These are phyloP conservation scores for Xylota segnis DNA, from an alignment of 2,888 invertebrate genomes.

Conservation along the genomic window DNA sequence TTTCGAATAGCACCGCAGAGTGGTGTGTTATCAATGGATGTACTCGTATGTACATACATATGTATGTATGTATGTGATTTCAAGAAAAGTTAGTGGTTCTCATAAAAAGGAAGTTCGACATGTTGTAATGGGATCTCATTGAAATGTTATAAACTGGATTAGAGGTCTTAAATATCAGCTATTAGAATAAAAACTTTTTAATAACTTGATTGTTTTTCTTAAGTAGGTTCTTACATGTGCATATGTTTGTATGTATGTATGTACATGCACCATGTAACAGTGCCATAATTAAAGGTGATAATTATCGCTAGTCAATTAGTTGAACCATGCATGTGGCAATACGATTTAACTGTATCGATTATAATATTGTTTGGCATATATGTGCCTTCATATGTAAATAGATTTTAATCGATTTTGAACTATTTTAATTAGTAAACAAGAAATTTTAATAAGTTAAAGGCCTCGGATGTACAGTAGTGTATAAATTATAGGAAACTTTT, in stretches of 20 bases:
- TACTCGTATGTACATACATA: no score
- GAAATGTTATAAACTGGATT: background rate
- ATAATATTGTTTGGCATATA: no score
- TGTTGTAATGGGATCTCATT: background rate
- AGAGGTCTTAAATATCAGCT: background rate
- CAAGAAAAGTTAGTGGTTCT: background rate
- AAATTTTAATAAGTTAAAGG: no score
- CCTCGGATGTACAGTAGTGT: no score
- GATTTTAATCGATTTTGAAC: no score
- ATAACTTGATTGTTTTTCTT: background rate
- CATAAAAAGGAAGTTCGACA: background rate
- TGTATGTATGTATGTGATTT: background rate
- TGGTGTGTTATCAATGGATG: background rate
- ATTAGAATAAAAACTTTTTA: background rate
- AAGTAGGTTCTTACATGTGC: background rate
- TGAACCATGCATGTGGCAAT: background rate
- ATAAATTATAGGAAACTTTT: no score
- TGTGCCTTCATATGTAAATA: background rate
- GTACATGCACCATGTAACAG: background rate
- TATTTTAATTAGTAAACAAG: no score
- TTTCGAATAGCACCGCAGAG: background rate
- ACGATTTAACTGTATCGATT: no score
- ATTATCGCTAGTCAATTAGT: background rate
- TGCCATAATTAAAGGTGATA: background rate
- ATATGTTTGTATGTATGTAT: background rate